These are phyloP conservation scores for Darevskia mixta DNA, from an alignment of 2,797 vertebrate species.

Conservation along the genomic window DNA sequence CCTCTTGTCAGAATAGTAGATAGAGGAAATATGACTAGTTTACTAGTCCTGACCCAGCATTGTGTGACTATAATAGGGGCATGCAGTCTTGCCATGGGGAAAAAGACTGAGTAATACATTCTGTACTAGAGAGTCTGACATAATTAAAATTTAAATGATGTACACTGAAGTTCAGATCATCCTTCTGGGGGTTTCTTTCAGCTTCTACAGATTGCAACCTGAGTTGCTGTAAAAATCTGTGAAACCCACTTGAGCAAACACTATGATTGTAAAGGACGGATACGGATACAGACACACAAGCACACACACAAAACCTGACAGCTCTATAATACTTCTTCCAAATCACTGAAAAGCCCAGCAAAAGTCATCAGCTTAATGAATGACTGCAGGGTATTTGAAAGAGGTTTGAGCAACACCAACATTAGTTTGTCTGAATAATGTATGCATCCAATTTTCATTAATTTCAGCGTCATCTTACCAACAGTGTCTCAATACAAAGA, in stretches of 20 bases:
- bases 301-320: neutral
- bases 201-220: neutral
- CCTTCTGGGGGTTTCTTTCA: neutral
- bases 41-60: neutral
- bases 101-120: neutral
- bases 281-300: neutral
- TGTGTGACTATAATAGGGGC: neutral
- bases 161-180: neutral
- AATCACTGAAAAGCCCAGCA: neutral
- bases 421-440: conserved; percentile 41
- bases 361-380: conserved; percentile 12
- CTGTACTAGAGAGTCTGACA: neutral
- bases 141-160: no score
- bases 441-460: conserved; percentile 22
- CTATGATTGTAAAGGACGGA: neutral
- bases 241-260: neutral
- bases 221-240: neutral
- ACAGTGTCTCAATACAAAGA: conserved; percentile 1
- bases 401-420: conserved; percentile 47
- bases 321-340: conserved; percentile 1
- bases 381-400: conserved; percentile 2
- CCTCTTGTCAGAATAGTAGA: neutral
- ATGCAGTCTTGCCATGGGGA: no score
- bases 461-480: conserved; percentile 18
- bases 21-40: neutral